These are phyloP conservation scores for Papilio xuthus DNA, from an alignment of 1,140 invertebrate species.

Conservation along the genomic window DNA sequence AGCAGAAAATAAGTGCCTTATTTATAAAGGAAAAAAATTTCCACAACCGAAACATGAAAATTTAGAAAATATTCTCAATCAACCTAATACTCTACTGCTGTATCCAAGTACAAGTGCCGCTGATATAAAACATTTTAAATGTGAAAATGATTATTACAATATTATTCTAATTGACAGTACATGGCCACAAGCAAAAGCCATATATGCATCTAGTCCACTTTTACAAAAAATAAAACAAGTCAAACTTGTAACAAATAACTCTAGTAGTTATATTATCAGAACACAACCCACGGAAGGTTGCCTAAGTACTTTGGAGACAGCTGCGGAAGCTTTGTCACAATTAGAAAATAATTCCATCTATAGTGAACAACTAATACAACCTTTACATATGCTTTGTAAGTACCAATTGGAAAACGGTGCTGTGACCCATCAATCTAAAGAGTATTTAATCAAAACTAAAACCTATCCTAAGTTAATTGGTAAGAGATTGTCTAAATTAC, in stretches of 20 bases:
- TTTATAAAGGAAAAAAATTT: slow-evolving; percentile 93
- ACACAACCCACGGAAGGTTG: slow-evolving; percentile 96
- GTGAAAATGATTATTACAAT: slow-evolving; percentile 84
- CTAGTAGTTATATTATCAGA: slow-evolving; percentile 94
- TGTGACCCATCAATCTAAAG: slow-evolving; percentile 95
- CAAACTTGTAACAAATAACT: slow-evolving; percentile 87
- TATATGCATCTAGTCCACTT: slow-evolving; percentile 88
- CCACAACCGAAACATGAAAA: slow-evolving; percentile 85
- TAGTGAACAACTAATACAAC: slow-evolving; percentile 87
- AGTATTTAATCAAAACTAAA: slow-evolving; percentile 92
- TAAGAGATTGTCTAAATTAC: slow-evolving; percentile 86
- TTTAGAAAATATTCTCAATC: slow-evolving; percentile 85
- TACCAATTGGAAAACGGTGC: slow-evolving; percentile 95
- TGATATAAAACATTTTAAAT: slow-evolving; percentile 81
- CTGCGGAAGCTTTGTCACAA: slow-evolving; percentile 89
- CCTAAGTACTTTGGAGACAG: slow-evolving; percentile 95
- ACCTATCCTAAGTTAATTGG: slow-evolving; percentile 92
- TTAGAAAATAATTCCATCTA: slow-evolving; percentile 88
- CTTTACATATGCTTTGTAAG: slow-evolving; percentile 91
- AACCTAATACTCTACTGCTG: slow-evolving; percentile 88
- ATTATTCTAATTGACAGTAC: slow-evolving; percentile 95
- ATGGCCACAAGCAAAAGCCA: slow-evolving; percentile 96
- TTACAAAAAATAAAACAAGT: slow-evolving; percentile 87
- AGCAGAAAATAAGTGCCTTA: slow-evolving; percentile 87
- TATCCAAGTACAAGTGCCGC: slow-evolving; percentile 91